phyloP scores from a whole-genome alignment of 2,888 invertebrate species.

The Neoitamus cyanurus region DNA sequence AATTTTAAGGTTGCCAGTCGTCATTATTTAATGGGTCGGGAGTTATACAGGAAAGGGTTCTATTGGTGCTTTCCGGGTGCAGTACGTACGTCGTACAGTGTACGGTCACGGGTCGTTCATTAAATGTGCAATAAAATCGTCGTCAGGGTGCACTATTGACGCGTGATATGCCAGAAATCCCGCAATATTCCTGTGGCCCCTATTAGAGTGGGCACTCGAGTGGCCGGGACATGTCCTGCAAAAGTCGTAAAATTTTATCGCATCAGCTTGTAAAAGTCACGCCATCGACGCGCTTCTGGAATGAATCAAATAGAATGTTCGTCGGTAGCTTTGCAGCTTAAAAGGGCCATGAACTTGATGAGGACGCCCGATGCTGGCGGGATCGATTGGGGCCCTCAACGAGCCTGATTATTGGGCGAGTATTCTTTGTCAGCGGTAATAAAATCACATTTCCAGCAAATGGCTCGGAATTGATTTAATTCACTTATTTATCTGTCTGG shows the following conservation, averaged over 20 bases:
- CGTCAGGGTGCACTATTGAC: not conserved
- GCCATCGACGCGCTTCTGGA: slow-evolving; percentile 43
- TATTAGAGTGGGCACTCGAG: not conserved
- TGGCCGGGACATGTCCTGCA: slow-evolving; percentile 16
- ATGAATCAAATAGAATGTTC: slow-evolving; percentile 40
- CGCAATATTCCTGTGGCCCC: not conserved
- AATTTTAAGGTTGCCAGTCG: slow-evolving; percentile 29
- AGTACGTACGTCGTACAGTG: too few species aligned
- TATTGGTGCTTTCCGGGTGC: not conserved
- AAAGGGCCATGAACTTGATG: slow-evolving; percentile 13
- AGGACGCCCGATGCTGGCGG: not conserved
- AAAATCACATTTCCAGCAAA: slow-evolving; percentile 44
- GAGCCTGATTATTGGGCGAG: slow-evolving; percentile 28
- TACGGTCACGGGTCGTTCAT: slow-evolving; percentile 12
- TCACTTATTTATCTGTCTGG: slow-evolving; percentile 45
- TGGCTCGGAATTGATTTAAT: slow-evolving; percentile 46
- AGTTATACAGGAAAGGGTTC: not conserved
- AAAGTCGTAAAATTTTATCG: slow-evolving; percentile 41
- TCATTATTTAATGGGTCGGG: not conserved
- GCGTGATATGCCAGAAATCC: slow-evolving; percentile 7
- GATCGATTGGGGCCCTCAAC: not conserved
- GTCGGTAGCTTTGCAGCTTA: not conserved
- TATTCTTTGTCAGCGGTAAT: slow-evolving; percentile 4
- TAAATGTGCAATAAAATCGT: slow-evolving; percentile 37
- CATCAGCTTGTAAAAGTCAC: slow-evolving; percentile 41